phyloP scores from a whole-genome alignment of 2,797 vertebrate genomes.

The Anomalospiza imberbis region DNA sequence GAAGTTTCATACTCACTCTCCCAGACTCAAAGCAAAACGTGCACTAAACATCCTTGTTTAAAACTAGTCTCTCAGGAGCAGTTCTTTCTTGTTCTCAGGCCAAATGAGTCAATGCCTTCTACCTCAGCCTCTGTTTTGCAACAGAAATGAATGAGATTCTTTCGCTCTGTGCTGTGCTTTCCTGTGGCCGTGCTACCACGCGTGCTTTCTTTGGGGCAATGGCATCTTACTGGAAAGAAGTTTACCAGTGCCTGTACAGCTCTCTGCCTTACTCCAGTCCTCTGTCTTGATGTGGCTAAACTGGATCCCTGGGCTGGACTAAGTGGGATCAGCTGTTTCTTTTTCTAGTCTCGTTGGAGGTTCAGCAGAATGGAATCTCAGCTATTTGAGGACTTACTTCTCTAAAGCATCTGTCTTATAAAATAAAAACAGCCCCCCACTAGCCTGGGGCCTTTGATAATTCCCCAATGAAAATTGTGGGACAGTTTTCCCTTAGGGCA shows the following conservation, averaged over 20 bases:
- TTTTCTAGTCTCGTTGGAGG: conserved; percentile 6
- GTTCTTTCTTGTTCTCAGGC: not conserved
- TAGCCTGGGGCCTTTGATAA: conserved; percentile 47
- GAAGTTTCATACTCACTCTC: not conserved
- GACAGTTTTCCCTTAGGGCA: conserved; percentile 31
- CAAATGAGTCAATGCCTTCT: not conserved
- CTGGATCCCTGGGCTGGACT: conserved; percentile 21
- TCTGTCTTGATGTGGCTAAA: conserved; percentile 37
- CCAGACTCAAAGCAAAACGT: conserved; percentile 6
- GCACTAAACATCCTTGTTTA: not conserved
- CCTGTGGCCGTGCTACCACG: not conserved
- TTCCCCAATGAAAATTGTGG: conserved; percentile 28
- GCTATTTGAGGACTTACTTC: conserved; percentile 53
- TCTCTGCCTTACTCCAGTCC: not conserved
- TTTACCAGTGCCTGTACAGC: not conserved
- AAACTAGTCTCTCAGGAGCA: not conserved
- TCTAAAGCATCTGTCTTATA: conserved; percentile 60
- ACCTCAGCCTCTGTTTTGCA: not conserved
- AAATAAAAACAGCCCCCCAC: conserved; percentile 46
- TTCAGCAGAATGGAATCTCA: conserved; percentile 59
- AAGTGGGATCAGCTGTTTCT: conserved; percentile 54
- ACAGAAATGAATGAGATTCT: conserved; percentile 8
- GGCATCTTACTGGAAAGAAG: not conserved
- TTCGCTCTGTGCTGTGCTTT: not conserved
- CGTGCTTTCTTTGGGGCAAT: not conserved